Conservation (phyloP, 2,888 invertebrate species). For the Calameuta filiformis region DNA sequence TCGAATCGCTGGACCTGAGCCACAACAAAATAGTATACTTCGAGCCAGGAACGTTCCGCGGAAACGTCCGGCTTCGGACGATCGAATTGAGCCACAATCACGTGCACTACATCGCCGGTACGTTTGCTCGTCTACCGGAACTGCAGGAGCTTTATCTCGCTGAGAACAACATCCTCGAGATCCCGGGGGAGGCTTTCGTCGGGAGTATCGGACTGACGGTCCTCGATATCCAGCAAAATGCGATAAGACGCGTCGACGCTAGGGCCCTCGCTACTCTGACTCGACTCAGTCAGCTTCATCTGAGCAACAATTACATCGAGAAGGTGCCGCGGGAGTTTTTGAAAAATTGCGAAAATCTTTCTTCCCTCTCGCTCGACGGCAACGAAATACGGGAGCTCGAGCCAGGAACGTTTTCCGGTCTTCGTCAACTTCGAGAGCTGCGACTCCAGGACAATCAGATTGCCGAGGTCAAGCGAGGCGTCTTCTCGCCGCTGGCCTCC, state of each 20-base stretch:
- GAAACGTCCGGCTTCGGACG: slow-evolving; percentile 80
- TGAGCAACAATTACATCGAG: slow-evolving; percentile 88
- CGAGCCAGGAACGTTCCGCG: slow-evolving; percentile 78
- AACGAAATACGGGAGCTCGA: slow-evolving; percentile 85
- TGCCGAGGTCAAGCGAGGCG: slow-evolving; percentile 78
- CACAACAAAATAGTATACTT: slow-evolving; percentile 86
- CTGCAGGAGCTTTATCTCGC: slow-evolving; percentile 86
- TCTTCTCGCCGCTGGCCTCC: slow-evolving; percentile 83
- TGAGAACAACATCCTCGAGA: slow-evolving; percentile 89
- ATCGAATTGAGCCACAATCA: slow-evolving; percentile 92
- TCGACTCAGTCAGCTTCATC: slow-evolving; percentile 84
- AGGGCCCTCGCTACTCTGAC: slow-evolving; percentile 79
- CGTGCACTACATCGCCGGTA: slow-evolving; percentile 84
- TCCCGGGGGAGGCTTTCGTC: slow-evolving; percentile 83
- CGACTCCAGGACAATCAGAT: slow-evolving; percentile 88
- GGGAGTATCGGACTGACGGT: slow-evolving; percentile 81
- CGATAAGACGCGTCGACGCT: slow-evolving; percentile 80
- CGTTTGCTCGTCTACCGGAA: slow-evolving; percentile 83
- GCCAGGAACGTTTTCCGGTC: slow-evolving; percentile 81
- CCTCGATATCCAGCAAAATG: slow-evolving; percentile 88
- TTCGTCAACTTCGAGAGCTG: slow-evolving; percentile 81
- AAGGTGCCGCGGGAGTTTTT: slow-evolving; percentile 82
- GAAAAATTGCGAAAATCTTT: slow-evolving; percentile 78
- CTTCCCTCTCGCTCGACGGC: slow-evolving; percentile 86
- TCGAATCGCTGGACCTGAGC: slow-evolving; percentile 88